Percentiles rank a stretch among this genome's conserved stretches.
Conservation (phyloP, 2,888 invertebrate genomes). For the Rhyacophila evoluta region DNA sequence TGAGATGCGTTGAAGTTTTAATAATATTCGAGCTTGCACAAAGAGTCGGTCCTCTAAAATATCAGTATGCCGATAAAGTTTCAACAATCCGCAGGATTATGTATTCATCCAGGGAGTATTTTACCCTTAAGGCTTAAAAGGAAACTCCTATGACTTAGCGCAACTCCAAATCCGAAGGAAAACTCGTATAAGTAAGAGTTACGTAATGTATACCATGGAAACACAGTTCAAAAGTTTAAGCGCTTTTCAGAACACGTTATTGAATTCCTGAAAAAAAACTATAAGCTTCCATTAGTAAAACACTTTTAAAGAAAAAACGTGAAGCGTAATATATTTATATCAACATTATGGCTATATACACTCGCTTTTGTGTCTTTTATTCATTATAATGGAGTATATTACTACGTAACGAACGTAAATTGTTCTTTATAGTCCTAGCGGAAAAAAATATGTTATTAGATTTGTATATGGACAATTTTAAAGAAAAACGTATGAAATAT, state of each 20-base stretch:
- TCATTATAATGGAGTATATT: too few relatives aligned
- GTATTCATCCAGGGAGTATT: constrained; percentile 8
- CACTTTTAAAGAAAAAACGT: too few relatives aligned
- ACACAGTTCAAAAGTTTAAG: constrained; percentile 3
- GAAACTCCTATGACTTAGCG: constrained; percentile 13
- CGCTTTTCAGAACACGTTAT: constrained; percentile 25
- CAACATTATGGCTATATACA: too few relatives aligned
- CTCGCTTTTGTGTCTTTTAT: too few relatives aligned
- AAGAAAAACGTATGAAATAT: too few relatives aligned
- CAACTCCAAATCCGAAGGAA: constrained; percentile 18
- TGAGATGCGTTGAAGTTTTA: not conserved
- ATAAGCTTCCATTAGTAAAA: too few relatives aligned
- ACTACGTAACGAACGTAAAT: too few relatives aligned
- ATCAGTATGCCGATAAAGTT: constrained; percentile 17
- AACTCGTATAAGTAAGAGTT: not conserved
- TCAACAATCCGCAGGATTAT: constrained; percentile 16
- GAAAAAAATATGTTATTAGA: too few relatives aligned
- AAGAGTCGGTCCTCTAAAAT: not conserved
- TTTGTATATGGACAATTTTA: too few relatives aligned
- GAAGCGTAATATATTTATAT: too few relatives aligned
- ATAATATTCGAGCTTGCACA: not conserved
- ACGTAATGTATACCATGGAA: not conserved
- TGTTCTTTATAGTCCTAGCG: too few relatives aligned
- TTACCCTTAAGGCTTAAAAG: constrained; percentile 24
- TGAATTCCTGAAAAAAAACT: constrained; percentile 17